A percentile compares a stretch with the other conserved stretches of the same genome.
Evolutionary conservation across 2,888 invertebrate genomes (phyloP).

Genomic region (Prosapia bicincta): DNA sequence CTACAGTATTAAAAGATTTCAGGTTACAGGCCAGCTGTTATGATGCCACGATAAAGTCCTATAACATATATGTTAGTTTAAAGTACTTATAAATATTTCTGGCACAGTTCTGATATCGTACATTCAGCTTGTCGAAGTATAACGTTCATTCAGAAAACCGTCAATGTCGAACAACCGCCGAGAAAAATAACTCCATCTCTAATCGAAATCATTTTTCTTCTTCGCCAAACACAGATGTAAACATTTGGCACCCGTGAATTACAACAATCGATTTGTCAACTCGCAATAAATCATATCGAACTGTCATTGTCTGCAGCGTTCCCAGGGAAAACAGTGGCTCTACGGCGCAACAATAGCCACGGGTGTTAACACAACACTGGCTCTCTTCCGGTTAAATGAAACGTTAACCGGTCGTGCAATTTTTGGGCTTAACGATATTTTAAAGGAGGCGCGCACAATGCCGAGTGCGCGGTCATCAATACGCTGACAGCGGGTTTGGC

Average conservation of each 20-base stretch:
- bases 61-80: too few species aligned
- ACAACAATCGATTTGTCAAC: background rate
- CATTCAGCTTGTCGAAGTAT: too few species aligned
- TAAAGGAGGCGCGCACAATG: background rate
- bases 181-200: too few species aligned
- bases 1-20: too few species aligned
- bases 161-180: too few species aligned
- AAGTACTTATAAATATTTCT: too few species aligned
- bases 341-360: background rate
- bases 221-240: background rate
- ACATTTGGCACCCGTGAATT: background rate
- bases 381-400: background rate
- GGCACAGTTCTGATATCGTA: too few species aligned
- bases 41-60: too few species aligned
- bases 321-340: background rate
- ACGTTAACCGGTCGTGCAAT: background rate
- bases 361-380: background rate
- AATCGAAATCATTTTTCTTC: background rate
- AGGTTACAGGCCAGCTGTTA: too few species aligned
- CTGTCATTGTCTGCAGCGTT: background rate
- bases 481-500: background rate
- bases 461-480: background rate
- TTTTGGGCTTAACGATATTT: background rate
- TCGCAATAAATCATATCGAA: background rate
- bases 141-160: too few species aligned